These are phyloP conservation scores for Equus przewalskii DNA, from an alignment of 2,113 vertebrate genomes.

Conservation along the genomic window DNA sequence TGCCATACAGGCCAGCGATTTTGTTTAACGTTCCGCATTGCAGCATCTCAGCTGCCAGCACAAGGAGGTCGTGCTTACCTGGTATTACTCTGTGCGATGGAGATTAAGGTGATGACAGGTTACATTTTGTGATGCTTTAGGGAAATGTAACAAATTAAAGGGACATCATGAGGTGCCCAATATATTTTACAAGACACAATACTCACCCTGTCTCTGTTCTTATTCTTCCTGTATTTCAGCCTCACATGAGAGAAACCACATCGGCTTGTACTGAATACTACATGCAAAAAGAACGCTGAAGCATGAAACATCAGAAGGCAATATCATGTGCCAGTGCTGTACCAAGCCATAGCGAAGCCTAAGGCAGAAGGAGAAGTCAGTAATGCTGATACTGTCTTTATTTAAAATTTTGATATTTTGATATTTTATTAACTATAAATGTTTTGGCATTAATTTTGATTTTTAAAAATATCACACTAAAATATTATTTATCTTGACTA, in stretches of 20 bases:
- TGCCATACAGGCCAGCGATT: rapidly evolving
- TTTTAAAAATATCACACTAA: background rate
- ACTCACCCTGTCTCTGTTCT: background rate
- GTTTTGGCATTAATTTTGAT: background rate
- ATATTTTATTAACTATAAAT: background rate
- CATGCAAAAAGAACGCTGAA: background rate
- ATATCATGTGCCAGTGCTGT: background rate
- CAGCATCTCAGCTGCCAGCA: conserved; percentile 63
- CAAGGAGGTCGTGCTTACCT: conserved; percentile 20
- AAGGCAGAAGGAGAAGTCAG: background rate
- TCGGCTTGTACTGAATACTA: background rate
- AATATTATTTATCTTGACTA: conserved; percentile 1
- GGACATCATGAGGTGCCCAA: background rate
- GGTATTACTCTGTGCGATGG: background rate
- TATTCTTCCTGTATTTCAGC: conserved; percentile 9
- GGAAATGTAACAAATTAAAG: conserved; percentile 53
- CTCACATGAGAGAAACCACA: background rate
- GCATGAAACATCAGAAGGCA: background rate
- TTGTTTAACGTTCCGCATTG: conserved; percentile 67
- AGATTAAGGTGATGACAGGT: conserved; percentile 42
- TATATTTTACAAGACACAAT: background rate
- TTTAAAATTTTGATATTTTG: background rate
- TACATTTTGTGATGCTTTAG: background rate
- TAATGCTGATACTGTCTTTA: background rate
- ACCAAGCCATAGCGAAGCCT: rapidly evolving